Base-by-base conservation (phyloP, 2,113 vertebrate species). In the Chaetodon auriga region DNA sequence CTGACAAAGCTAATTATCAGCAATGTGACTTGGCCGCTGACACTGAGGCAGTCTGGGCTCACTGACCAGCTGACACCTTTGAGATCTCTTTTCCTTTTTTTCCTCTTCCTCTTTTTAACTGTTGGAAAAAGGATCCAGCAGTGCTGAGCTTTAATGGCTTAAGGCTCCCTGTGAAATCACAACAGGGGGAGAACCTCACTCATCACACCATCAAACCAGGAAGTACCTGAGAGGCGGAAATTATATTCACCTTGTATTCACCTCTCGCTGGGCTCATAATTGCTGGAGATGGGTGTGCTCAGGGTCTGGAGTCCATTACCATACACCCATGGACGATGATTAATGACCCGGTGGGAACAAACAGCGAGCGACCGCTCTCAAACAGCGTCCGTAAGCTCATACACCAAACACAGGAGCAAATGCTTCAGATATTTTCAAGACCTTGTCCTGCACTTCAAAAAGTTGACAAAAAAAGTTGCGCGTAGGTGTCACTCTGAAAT, bases 191-290 rank as follows among this genome's bases (percentile, higher is more conserved):
- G 75, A 74, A 68, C 64, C 83, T 82, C 74, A 68, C 71, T 87
- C 81, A 76, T 88, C 66, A 84, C 82, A 38, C 75, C 68, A 82
- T 89, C 85, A 88, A 30, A 81, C 80, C 85, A 83, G 73, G 75
- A 90, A 87, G 87, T 83, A 80, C 68, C 75, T 53, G 61, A 80
- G 70, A 84, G 82, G 81, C 82, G 93, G 93, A 95, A 94, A 95
- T 95, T 86, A 87, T 73, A 80, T 94, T 93, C 91, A 94, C 93
- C 94, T 93, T 89, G 80, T 74, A 41, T 73, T 93, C 93, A 91
- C 92, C 90, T 93, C 95, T 91, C 74, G 25, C 92, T 82, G 88
- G 78, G 93, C 82, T 90, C 86, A 89, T 95, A 95, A 96, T 95
- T 95, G 94, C 86, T 68, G 78, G 83, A 92, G 90, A 94, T 86